Conservation (phyloP, 2,797 vertebrate genomes). For the Trichosurus vulpecula region DNA sequence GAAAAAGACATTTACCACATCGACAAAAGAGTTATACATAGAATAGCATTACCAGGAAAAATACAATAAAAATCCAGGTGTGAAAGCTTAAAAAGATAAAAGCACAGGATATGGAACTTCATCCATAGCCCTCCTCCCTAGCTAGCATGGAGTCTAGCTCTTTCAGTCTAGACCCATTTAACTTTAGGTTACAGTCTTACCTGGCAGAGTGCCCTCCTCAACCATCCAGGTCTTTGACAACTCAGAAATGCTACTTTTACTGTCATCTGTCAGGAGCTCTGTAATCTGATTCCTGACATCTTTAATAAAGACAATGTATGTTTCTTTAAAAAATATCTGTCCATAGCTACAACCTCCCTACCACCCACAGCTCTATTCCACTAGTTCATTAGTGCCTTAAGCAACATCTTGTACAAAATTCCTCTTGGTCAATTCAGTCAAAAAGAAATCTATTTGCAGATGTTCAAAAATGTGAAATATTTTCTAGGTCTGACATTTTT, state of each 20-base stretch:
- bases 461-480: slow-evolving; percentile 72
- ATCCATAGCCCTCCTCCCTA: background rate
- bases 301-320: rapidly evolving
- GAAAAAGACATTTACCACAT: background rate
- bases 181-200: slow-evolving; percentile 12
- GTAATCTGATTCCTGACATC: background rate
- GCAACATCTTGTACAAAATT: slow-evolving; percentile 43
- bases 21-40: background rate
- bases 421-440: slow-evolving; percentile 62
- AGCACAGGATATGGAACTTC: background rate
- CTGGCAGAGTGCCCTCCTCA: background rate
- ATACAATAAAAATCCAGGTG: background rate
- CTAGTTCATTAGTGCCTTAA: slow-evolving; percentile 46
- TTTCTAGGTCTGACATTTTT: slow-evolving; percentile 75
- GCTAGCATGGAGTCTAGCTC: background rate
- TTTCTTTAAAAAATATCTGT: background rate
- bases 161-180: background rate
- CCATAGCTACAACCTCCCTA: background rate
- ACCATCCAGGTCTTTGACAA: background rate
- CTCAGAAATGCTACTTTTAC: background rate
- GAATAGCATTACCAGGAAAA: background rate
- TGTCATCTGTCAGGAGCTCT: background rate
- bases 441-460: slow-evolving; percentile 62
- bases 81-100: background rate
- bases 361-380: background rate